These are phyloP conservation scores for Podarcis cretensis DNA, from an alignment of 2,113 vertebrate genomes.

Conservation along the genomic window DNA sequence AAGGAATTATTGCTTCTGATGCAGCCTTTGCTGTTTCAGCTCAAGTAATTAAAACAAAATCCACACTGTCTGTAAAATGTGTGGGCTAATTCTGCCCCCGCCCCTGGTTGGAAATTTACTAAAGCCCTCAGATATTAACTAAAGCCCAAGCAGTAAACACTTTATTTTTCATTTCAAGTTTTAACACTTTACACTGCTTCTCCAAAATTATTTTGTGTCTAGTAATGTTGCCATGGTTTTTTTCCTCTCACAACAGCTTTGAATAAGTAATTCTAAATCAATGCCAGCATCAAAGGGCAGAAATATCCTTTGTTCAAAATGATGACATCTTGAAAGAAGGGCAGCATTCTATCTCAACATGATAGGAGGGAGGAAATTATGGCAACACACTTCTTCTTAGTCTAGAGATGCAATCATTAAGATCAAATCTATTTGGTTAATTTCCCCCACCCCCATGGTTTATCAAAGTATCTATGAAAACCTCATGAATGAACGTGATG, in stretches of 20 bases:
- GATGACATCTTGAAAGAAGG: constrained; percentile 20
- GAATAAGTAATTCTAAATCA: constrained; percentile 29
- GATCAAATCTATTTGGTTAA: not conserved
- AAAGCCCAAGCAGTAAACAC: not conserved
- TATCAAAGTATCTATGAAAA: not conserved
- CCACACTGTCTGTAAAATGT: not conserved
- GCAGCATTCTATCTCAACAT: constrained; percentile 1
- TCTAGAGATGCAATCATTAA: not conserved
- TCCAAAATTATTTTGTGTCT: constrained; percentile 1
- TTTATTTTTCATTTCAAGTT: constrained; percentile 5
- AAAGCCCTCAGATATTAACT: not conserved
- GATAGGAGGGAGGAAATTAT: not conserved
- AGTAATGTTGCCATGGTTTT: constrained; percentile 11
- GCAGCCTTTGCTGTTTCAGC: not conserved
- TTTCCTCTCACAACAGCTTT: constrained; percentile 23
- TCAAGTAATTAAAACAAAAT: constrained; percentile 34
- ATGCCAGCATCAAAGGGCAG: constrained; percentile 22
- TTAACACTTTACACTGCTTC: constrained; percentile 21
- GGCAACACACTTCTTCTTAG: not conserved
- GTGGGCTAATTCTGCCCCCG: not conserved
- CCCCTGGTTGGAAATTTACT: not conserved
- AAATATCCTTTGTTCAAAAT: constrained; percentile 37
- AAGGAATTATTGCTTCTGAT: constrained; percentile 9
- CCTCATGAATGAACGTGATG: not conserved
- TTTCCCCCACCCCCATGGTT: not conserved